Conservation (phyloP, 2,113 vertebrate genomes). For the Gallinago media region DNA sequence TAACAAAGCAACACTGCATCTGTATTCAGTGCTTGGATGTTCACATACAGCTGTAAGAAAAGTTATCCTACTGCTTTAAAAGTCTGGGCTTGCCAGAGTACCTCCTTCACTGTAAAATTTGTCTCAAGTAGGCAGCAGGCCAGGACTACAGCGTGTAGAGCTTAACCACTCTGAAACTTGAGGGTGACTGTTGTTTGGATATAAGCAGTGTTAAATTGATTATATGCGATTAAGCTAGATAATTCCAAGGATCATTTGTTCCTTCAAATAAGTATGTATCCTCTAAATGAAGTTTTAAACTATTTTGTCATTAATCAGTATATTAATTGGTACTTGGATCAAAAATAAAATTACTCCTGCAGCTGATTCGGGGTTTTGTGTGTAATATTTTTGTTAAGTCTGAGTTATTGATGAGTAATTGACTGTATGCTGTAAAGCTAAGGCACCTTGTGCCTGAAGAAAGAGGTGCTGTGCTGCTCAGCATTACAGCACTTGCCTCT, state of each 20-base stretch:
- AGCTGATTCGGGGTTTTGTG: background rate
- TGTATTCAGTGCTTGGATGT: background rate
- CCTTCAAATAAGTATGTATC: background rate
- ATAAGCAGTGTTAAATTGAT: background rate
- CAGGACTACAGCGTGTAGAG: background rate
- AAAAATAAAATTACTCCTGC: background rate
- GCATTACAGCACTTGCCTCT: background rate
- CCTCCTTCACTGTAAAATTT: background rate
- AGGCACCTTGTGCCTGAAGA: background rate
- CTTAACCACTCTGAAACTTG: background rate
- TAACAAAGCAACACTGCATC: background rate
- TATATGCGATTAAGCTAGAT: background rate
- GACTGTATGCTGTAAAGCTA: too few relatives aligned
- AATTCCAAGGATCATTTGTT: background rate
- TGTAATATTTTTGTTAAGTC: background rate
- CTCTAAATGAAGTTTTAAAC: background rate
- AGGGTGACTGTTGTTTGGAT: background rate
- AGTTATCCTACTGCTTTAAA: background rate
- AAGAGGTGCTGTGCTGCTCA: rapidly evolving
- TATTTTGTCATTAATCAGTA: background rate
- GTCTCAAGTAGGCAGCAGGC: background rate
- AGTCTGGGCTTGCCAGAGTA: background rate
- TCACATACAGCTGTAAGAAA: background rate
- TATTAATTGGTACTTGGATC: background rate
- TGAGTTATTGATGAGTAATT: background rate